Conservation (phyloP, 2,797 vertebrate genomes). For the Bradypus variegatus region DNA sequence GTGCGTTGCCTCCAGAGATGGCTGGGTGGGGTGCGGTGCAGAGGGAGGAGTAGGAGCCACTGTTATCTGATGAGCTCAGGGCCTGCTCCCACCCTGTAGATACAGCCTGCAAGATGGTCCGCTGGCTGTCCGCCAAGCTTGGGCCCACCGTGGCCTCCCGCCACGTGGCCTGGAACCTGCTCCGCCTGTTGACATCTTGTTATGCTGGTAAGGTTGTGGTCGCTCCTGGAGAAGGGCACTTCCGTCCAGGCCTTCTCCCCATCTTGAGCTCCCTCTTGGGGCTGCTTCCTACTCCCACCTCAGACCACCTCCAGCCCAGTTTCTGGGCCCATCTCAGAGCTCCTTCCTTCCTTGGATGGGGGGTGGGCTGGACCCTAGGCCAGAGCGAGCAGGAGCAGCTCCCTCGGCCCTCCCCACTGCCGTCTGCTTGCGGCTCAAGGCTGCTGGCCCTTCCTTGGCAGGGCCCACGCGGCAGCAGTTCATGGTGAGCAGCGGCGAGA, state of each 20-base stretch:
- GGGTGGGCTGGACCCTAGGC: neutral
- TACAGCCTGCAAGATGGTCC: conserved; percentile 95
- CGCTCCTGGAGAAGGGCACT: neutral
- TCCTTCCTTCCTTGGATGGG: neutral
- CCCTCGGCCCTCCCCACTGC: neutral
- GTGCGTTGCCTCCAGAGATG: neutral
- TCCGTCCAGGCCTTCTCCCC: neutral
- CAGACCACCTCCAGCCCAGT: neutral
- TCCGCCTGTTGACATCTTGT: conserved; percentile 93
- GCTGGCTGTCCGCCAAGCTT: conserved; percentile 94
- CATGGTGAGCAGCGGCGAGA: conserved; percentile 77
- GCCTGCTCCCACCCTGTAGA: conserved; percentile 75
- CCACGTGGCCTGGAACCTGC: conserved; percentile 89
- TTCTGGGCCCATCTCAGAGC: neutral
- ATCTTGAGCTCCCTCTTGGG: neutral
- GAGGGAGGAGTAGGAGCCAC: neutral
- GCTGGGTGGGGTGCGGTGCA: neutral
- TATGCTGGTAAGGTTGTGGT: conserved; percentile 83
- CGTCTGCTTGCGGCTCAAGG: neutral
- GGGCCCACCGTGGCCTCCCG: conserved; percentile 94
- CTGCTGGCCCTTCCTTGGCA: conserved; percentile 60
- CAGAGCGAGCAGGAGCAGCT: neutral
- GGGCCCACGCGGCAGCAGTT: conserved; percentile 92
- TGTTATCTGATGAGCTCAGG: conserved; percentile 40
- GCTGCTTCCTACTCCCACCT: neutral